phyloP scores from a whole-genome alignment of 2,797 vertebrate genomes.

The Arnoldichthys spilopterus region DNA sequence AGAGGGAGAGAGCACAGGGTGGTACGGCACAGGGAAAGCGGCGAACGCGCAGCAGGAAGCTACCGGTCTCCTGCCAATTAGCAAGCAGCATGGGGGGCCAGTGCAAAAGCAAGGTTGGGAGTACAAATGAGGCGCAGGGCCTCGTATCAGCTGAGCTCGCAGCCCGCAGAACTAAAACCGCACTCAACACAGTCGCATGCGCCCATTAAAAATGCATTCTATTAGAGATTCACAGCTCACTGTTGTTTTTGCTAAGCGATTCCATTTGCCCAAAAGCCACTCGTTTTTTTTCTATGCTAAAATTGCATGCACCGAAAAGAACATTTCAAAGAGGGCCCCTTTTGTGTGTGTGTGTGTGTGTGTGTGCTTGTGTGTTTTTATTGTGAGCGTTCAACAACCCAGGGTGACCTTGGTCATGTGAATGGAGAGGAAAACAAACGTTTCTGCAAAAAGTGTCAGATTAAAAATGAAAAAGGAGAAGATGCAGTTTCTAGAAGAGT shows the following conservation, averaged over 20 bases:
- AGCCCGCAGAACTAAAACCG: conserved; percentile 51
- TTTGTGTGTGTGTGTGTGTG: background rate
- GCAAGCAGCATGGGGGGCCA: conserved; percentile 72
- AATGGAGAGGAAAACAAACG: conserved; percentile 21
- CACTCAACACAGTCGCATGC: conserved; percentile 55
- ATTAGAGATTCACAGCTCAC: conserved; percentile 55
- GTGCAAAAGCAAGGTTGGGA: conserved; percentile 73
- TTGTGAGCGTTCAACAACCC: background rate
- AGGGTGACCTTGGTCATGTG: conserved; percentile 39
- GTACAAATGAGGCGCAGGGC: conserved; percentile 77
- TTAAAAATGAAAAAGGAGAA: conserved; percentile 48
- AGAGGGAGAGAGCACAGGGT: conserved; percentile 63
- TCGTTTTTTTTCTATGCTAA: conserved; percentile 29
- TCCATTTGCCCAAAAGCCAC: conserved; percentile 55
- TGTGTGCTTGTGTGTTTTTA: background rate
- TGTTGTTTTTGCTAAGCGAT: conserved; percentile 63
- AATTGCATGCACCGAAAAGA: conserved; percentile 46
- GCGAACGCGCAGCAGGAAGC: conserved; percentile 81
- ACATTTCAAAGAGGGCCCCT: conserved; percentile 2
- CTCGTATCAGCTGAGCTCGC: conserved; percentile 61
- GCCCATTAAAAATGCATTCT: conserved; percentile 62
- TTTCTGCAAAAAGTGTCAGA: conserved; percentile 46
- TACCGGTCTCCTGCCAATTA: conserved; percentile 84
- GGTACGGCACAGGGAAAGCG: conserved; percentile 76
- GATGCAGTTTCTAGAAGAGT: conserved; percentile 54